Evolutionary conservation across 2,888 invertebrate species (phyloP).

Genomic region (Microplitis manilae): DNA sequence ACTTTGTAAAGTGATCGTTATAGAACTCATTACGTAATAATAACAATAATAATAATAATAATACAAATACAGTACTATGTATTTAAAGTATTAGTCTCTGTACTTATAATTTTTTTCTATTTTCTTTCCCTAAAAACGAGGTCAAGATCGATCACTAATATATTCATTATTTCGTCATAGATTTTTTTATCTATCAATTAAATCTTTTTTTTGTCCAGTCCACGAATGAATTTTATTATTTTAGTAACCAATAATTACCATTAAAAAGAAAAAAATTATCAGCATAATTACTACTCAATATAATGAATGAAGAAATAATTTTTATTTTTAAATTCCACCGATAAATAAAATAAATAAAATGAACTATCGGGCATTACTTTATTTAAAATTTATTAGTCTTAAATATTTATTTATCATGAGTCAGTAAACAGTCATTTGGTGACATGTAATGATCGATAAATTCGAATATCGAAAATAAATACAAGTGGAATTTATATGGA

Average conservation of each 20-base stretch:
- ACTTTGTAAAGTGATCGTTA: constrained; percentile 22
- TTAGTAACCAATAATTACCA: no score
- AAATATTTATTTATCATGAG: not conserved
- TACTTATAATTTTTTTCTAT: not conserved
- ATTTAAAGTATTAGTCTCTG: not conserved
- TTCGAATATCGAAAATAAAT: not conserved
- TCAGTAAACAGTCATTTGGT: not conserved
- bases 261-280: not conserved
- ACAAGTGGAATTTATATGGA: not conserved
- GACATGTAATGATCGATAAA: not conserved
- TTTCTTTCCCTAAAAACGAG: constrained; percentile 1
- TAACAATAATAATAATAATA: not conserved
- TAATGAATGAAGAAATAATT: not conserved
- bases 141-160: constrained; percentile 30
- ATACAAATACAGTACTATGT: not conserved
- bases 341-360: no score
- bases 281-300: not conserved
- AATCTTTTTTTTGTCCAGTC: not conserved
- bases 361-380: no score
- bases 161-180: not conserved
- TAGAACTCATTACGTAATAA: constrained; percentile 14
- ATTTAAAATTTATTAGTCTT: not conserved
- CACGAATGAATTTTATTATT: no score
- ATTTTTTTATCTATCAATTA: constrained; percentile 5
- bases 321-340: not conserved